phyloP scores from a whole-genome alignment of 1,140 invertebrate species.

The Drosophila kohkoa region DNA sequence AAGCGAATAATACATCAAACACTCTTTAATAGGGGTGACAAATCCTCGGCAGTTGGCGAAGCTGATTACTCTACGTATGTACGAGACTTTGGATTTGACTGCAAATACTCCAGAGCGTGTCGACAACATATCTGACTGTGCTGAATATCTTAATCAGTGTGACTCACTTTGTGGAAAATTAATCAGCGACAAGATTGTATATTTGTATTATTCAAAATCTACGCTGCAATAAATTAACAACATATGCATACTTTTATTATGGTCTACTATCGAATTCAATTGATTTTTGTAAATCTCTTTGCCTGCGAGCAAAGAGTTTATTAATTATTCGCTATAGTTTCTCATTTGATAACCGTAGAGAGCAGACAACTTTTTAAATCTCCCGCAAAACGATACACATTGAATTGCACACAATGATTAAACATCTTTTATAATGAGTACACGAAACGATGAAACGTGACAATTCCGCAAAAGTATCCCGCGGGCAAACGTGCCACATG shows the following conservation, averaged over 20 bases:
- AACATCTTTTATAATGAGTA: slow-evolving; percentile 7
- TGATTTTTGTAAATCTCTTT: neutral
- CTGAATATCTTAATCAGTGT: slow-evolving; percentile 27
- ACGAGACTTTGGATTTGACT: slow-evolving; percentile 3
- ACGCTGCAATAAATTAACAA: neutral
- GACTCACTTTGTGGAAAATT: slow-evolving; percentile 39
- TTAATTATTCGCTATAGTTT: neutral
- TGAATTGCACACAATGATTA: slow-evolving; percentile 1
- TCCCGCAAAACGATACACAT: neutral
- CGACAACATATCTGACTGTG: slow-evolving; percentile 1
- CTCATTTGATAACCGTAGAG: neutral
- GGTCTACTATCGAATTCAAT: neutral
- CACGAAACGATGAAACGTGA: slow-evolving; percentile 60
- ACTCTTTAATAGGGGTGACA: slow-evolving; percentile 83
- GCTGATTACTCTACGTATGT: slow-evolving; percentile 66
- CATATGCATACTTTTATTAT: neutral
- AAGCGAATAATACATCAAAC: slow-evolving; percentile 85
- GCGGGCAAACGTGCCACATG: slow-evolving; percentile 35
- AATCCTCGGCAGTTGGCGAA: slow-evolving; percentile 77
- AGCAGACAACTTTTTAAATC: neutral
- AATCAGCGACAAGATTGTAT: slow-evolving; percentile 41
- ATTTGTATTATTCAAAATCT: neutral
- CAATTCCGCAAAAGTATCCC: slow-evolving; percentile 54
- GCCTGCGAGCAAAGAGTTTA: neutral
- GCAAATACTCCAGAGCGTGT: slow-evolving; percentile 3